Conservation (phyloP, 2,113 vertebrate species). For the Tenebrosternarchus preto region DNA sequence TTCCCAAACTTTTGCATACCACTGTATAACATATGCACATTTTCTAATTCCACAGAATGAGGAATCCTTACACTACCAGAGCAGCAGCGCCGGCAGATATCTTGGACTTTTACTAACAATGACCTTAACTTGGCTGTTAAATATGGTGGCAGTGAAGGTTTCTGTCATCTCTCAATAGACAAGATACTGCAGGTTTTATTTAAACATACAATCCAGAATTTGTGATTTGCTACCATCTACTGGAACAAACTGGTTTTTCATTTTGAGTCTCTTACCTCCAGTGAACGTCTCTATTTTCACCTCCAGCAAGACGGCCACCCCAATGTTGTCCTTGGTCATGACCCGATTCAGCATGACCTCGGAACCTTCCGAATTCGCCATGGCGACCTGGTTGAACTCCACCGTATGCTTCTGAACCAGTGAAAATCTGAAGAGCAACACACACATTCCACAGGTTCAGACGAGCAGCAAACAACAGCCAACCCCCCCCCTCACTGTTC, state of each 20-base stretch:
- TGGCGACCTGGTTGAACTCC: constrained; percentile 99
- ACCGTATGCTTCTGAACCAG: constrained; percentile 97
- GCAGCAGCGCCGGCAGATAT: background rate
- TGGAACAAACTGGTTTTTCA: constrained; percentile 14
- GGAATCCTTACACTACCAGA: background rate
- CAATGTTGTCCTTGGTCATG: constrained; percentile 99
- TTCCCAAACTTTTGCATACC: too few relatives aligned
- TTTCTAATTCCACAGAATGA: too few relatives aligned
- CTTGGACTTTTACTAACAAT: too few relatives aligned
- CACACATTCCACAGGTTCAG: background rate
- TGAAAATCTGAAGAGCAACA: constrained; percentile 78
- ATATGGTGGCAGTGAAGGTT: background rate
- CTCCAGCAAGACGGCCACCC: constrained; percentile 91
- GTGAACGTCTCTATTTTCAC: constrained; percentile 91
- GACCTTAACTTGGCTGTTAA: background rate
- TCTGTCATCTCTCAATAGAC: background rate
- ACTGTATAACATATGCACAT: too few relatives aligned
- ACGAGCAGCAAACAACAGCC: too few relatives aligned
- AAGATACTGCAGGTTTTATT: background rate
- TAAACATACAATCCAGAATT: background rate
- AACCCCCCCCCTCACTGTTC: too few relatives aligned
- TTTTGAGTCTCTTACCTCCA: constrained; percentile 74
- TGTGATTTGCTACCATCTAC: constrained; percentile 48
- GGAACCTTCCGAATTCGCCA: constrained; percentile 98
- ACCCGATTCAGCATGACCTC: constrained; percentile 98